Evolutionary conservation across 2,113 vertebrate species (phyloP).

Genomic region (Oryzias melastigma): DNA sequence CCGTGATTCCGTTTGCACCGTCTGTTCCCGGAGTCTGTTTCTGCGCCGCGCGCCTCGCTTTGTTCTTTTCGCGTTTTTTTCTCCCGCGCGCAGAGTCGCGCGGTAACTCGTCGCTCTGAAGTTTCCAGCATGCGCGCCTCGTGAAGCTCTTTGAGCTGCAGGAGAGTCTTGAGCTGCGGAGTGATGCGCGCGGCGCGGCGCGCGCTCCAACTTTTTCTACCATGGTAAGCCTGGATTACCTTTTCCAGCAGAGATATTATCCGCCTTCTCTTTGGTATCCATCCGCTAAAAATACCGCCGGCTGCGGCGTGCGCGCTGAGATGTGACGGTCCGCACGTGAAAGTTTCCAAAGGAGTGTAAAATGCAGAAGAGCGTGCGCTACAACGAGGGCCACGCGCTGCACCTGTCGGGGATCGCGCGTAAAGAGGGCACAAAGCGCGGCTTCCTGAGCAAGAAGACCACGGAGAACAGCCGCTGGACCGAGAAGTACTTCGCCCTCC

Average conservation of each 20-base stretch:
- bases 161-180: not conserved
- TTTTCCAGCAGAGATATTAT: slow-evolving; percentile 2
- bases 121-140: slow-evolving; percentile 21
- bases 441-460: slow-evolving; percentile 89
- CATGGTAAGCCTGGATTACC: slow-evolving; percentile 58
- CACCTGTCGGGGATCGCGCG: slow-evolving; percentile 87
- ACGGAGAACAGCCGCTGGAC: slow-evolving; percentile 93
- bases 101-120: slow-evolving; percentile 6
- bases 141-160: slow-evolving; percentile 4
- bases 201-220: slow-evolving; percentile 52
- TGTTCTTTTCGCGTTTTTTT: not conserved
- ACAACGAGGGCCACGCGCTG: slow-evolving; percentile 93
- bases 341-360: slow-evolving; percentile 31
- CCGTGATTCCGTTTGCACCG: slow-evolving; percentile 77
- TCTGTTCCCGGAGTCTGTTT: slow-evolving; percentile 74
- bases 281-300: not conserved
- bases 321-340: slow-evolving; percentile 17
- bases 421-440: slow-evolving; percentile 89
- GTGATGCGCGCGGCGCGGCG: slow-evolving; percentile 23
- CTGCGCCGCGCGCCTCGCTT: slow-evolving; percentile 1
- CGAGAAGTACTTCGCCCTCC: slow-evolving; percentile 92
- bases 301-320: not conserved
- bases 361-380: slow-evolving; percentile 96
- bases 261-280: slow-evolving; percentile 12
- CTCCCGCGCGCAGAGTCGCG: not conserved